Base-by-base conservation (phyloP, 2,797 vertebrate species). In the Peromyscus melanophrys region DNA sequence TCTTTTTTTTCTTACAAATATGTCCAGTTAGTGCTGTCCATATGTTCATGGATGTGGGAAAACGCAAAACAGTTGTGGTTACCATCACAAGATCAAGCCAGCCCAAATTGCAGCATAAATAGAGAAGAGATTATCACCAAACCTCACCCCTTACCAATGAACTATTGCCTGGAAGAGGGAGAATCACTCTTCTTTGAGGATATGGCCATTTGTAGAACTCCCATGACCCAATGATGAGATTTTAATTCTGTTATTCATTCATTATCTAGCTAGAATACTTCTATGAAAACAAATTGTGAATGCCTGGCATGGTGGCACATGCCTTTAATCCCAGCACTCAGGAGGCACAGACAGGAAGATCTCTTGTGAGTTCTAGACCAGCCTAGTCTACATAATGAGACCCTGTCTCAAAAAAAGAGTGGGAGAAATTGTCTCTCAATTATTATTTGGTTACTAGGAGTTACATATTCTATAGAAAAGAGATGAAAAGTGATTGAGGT, bases 201-300 rank as follows among this genome's bases (percentile, higher is more conserved):
- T 83, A 63, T 63, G 59, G 37, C 37, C 59, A 43, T 16, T 83
- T 3, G 16, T 31, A 43, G 59, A 27, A 61, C 40, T 63, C 19
- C 25, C 81, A 63, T 83, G 37, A 61, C 29, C n/a, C 37, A 95
- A 88, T 84, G 46, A 43, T 55, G 29, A 85, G 46, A 81, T 76
- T 76, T 63, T 81, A 73, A 95, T 88, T 93, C 46, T 93, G 5
- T 52, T 5, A 75, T 86, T 91, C 29, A 49, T 88, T 95, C 81
- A n/a, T 87, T 94, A 67, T 90, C 52, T 95, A 90, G 23, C 59
- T 96, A 31, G 49, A 87, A 80, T 92, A 55, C 21, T 96, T 95
- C 81, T 82, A 55, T 89, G 75, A 94, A 96, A 63, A 57, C 34
- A 81, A 59, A 59, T 59, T 81, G 34, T 59, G 34, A 34, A 4